phyloP scores from a whole-genome alignment of 2,113 vertebrate genomes.

The Silurus glanis region DNA sequence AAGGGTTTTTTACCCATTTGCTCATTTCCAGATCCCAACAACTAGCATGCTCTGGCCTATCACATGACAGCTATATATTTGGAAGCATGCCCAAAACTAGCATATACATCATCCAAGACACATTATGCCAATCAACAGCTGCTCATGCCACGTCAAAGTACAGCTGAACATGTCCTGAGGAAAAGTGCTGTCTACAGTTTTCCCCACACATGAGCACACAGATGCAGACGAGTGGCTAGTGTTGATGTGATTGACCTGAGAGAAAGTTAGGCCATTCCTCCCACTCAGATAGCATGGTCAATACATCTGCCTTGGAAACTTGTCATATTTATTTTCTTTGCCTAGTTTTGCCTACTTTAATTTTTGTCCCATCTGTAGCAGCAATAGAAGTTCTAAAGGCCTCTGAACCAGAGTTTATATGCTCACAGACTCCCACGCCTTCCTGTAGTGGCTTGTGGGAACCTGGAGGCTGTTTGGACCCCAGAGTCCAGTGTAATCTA shows the following conservation, averaged over 20 bases:
- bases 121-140: background rate
- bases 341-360: background rate
- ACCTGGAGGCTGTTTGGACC: conserved; percentile 9
- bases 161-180: background rate
- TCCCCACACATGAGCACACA: background rate
- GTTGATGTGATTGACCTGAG: no score
- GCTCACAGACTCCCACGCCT: background rate
- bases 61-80: background rate
- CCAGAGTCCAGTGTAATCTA: conserved; percentile 21
- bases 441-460: conserved; percentile 7
- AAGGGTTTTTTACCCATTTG: background rate
- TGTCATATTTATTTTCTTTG: background rate
- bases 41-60: background rate
- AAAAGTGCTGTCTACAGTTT: background rate
- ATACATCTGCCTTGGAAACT: background rate
- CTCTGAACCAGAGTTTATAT: background rate
- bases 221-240: background rate
- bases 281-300: background rate
- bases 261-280: background rate
- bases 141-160: background rate
- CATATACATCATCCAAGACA: background rate
- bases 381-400: conserved; percentile 5
- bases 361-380: conserved; percentile 8
- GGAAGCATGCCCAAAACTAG: background rate
- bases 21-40: background rate